Percentiles rank a stretch among this genome's conserved stretches.
Conservation (phyloP, 2,797 vertebrate species). For the Pangasius macronema region DNA sequence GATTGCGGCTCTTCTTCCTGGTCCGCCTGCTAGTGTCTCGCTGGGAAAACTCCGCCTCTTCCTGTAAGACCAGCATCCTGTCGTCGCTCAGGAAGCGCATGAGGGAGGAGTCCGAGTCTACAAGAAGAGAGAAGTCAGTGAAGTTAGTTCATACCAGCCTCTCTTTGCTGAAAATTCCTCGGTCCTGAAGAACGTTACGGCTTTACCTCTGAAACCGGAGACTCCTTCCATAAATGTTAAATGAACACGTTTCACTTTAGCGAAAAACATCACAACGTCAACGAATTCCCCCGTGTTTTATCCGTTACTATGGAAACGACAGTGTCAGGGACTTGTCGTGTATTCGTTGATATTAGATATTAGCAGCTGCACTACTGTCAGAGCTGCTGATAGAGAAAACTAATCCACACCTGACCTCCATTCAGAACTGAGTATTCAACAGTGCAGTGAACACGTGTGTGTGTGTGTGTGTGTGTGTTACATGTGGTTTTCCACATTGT, state of each 20-base stretch:
- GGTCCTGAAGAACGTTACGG: not conserved
- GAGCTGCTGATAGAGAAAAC: not conserved
- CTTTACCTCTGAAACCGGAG: not conserved
- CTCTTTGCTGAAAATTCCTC: not conserved
- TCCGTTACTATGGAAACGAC: not conserved
- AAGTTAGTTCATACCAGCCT: not conserved
- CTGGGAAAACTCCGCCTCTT: constrained; percentile 81
- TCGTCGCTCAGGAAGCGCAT: constrained; percentile 89
- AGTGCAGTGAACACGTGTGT: not conserved
- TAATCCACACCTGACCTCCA: not conserved
- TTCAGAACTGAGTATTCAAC: not conserved
- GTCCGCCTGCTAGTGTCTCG: constrained; percentile 82
- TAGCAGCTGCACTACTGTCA: not conserved
- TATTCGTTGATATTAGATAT: no score
- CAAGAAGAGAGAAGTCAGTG: not conserved
- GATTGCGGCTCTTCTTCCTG: constrained; percentile 82
- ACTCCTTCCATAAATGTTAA: not conserved
- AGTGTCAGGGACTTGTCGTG: no score
- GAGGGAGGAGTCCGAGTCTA: constrained; percentile 89
- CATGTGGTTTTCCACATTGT: constrained; percentile 7
- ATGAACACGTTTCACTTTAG: not conserved
- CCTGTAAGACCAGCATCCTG: constrained; percentile 90
- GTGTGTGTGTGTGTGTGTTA: constrained; percentile 10
- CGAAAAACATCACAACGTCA: not conserved
- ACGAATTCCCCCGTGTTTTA: not conserved